These are phyloP conservation scores for Watsonalla binaria DNA, from an alignment of 2,888 invertebrate species.

Conservation along the genomic window DNA sequence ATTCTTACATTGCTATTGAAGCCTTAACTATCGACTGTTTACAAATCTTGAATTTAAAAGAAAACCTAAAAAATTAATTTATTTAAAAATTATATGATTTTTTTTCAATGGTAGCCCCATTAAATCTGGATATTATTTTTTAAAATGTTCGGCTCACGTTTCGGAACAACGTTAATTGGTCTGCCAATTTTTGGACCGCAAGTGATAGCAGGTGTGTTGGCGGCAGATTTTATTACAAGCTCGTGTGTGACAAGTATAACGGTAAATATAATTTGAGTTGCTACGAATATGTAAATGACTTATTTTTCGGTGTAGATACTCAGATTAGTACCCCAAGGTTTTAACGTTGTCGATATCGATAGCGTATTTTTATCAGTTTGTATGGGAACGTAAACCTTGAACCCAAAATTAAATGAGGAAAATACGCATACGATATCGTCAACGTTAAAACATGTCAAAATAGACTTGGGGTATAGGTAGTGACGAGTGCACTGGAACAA, in stretches of 20 bases:
- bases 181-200: slow-evolving; percentile 40
- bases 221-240: slow-evolving; percentile 22
- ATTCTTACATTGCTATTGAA: neutral
- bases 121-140: slow-evolving; percentile 3
- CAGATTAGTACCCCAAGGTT: no score
- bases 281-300: neutral
- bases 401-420: no score
- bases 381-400: no score
- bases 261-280: slow-evolving; percentile 10
- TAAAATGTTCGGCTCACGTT: slow-evolving; percentile 29
- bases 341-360: no score
- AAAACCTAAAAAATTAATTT: neutral
- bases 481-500: no score
- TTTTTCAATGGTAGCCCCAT: slow-evolving; percentile 4
- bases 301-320: neutral
- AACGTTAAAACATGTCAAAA: no score
- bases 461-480: no score
- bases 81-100: neutral
- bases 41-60: neutral
- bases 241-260: slow-evolving; percentile 8
- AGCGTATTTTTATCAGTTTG: no score
- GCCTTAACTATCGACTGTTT: neutral
- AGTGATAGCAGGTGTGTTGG: slow-evolving; percentile 27
- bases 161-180: slow-evolving; percentile 32
- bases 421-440: no score